Percentiles rank a stretch among this genome's conserved stretches.
phyloP scores from a whole-genome alignment of 2,888 invertebrate species.

The Brenthis daphne region DNA sequence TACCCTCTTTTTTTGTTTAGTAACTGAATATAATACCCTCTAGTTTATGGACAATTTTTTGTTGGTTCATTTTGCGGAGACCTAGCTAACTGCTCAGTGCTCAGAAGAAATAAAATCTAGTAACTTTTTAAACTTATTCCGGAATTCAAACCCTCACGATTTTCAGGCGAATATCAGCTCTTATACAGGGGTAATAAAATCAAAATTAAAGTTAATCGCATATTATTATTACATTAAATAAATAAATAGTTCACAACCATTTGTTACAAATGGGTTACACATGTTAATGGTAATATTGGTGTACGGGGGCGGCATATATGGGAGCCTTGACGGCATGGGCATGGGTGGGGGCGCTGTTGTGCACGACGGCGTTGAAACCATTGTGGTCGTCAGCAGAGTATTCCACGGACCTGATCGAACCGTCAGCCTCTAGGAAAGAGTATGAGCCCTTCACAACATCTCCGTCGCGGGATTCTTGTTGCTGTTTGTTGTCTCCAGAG shows the following conservation, averaged over 20 bases:
- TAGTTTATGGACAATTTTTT: no score
- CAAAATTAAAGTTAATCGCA: not conserved
- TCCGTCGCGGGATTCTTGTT: constrained; percentile 75
- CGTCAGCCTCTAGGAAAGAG: constrained; percentile 75
- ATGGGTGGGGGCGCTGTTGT: constrained; percentile 60
- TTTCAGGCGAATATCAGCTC: not conserved
- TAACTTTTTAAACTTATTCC: no score
- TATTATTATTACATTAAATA: constrained; percentile 53
- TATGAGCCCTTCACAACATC: constrained; percentile 77
- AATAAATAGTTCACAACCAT: constrained; percentile 52
- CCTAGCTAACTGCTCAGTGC: no score
- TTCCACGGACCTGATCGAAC: constrained; percentile 72
- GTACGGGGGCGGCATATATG: constrained; percentile 48
- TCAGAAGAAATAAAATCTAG: no score
- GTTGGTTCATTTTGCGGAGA: no score
- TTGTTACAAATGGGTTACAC: constrained; percentile 9
- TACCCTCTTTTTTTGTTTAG: no score
- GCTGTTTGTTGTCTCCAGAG: constrained; percentile 78
- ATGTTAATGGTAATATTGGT: constrained; percentile 56
- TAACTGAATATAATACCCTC: no score
- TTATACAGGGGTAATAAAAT: not conserved
- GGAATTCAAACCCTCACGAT: no score
- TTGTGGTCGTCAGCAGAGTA: constrained; percentile 78
- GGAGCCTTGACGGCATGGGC: constrained; percentile 57
- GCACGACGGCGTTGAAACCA: constrained; percentile 67